These are phyloP conservation scores for Malurus splendens DNA, from an alignment of 2,797 vertebrate species.

Conservation along the genomic window DNA sequence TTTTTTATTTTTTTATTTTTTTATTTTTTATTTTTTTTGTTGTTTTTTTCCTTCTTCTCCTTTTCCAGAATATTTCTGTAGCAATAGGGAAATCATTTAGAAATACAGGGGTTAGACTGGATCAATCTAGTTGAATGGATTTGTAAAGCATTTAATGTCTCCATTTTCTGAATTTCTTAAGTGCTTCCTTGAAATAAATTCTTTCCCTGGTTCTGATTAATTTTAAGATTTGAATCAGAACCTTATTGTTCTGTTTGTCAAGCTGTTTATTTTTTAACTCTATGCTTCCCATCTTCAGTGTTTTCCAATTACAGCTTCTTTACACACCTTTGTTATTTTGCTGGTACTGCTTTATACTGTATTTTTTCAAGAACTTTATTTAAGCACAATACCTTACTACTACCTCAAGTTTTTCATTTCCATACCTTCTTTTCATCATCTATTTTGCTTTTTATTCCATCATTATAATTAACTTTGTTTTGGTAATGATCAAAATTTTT, in stretches of 20 bases:
- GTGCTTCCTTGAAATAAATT: neutral
- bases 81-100: neutral
- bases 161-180: neutral
- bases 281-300: neutral
- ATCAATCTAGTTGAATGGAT: neutral
- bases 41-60: neutral
- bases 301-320: neutral
- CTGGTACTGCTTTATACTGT: neutral
- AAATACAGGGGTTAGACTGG: neutral
- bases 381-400: neutral
- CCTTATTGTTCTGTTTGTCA: neutral
- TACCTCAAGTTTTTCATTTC: neutral
- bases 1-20: too few relatives aligned
- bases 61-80: neutral
- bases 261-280: neutral
- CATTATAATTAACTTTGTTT: neutral
- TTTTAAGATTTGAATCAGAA: neutral
- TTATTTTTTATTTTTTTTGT: too few relatives aligned
- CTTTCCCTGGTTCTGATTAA: neutral
- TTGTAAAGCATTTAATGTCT: neutral
- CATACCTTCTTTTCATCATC: neutral
- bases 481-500: neutral
- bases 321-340: neutral
- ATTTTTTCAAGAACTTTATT: neutral
- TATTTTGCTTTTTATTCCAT: neutral